phyloP scores from a whole-genome alignment of 2,888 invertebrate species.

The Aspidiotus rigidus region DNA sequence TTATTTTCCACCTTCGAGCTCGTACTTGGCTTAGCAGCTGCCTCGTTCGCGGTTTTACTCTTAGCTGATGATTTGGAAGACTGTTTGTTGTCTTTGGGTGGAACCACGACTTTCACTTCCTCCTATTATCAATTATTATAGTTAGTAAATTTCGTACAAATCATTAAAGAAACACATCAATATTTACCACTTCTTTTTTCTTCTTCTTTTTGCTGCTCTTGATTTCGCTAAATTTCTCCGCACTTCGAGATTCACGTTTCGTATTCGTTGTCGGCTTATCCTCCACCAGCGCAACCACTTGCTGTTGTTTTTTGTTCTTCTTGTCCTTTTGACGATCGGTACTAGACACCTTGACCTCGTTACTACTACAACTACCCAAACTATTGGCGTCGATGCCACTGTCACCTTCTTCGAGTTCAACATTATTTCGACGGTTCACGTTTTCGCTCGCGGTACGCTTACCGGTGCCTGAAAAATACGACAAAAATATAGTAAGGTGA shows the following conservation, averaged over 20 bases:
- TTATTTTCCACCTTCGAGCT: slow-evolving; percentile 1
- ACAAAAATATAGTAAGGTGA: background rate
- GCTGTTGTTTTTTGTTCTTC: slow-evolving; percentile 50
- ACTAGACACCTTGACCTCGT: slow-evolving; percentile 56
- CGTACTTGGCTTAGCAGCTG: background rate
- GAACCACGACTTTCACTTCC: background rate
- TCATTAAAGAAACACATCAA: background rate
- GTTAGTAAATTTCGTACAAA: background rate
- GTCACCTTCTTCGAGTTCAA: slow-evolving; percentile 72
- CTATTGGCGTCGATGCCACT: slow-evolving; percentile 83
- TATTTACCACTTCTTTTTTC: slow-evolving; percentile 3
- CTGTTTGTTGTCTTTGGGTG: background rate
- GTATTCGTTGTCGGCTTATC: background rate
- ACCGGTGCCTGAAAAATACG: background rate
- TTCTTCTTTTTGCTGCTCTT: slow-evolving; percentile 14
- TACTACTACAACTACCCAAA: slow-evolving; percentile 79
- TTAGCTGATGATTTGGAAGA: background rate
- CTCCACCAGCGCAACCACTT: background rate
- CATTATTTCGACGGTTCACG: slow-evolving; percentile 12
- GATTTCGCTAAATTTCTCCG: slow-evolving; percentile 14
- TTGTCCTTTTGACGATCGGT: slow-evolving; percentile 48
- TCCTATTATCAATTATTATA: background rate
- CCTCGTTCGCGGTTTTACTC: background rate
- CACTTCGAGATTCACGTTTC: slow-evolving; percentile 12
- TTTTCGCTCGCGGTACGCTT: slow-evolving; percentile 1